phyloP scores from a whole-genome alignment of 2,113 vertebrate genomes.

The Regulus satrapa region DNA sequence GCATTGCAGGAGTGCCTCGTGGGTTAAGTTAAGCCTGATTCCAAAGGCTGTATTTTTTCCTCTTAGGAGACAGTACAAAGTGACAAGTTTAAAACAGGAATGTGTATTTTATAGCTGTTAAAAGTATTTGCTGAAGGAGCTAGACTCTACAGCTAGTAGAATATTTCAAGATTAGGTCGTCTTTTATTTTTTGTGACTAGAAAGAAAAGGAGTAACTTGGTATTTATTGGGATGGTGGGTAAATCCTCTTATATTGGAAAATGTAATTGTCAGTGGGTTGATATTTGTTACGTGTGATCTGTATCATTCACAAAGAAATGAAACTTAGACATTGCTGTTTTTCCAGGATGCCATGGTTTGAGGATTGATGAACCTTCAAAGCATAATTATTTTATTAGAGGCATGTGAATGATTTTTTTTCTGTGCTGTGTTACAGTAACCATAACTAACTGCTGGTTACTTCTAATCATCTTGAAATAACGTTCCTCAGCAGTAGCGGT shows the following conservation, averaged over 20 bases:
- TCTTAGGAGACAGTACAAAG: neutral
- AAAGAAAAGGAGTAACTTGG: neutral
- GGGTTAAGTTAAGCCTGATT: neutral
- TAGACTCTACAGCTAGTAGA: neutral
- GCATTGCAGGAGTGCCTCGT: neutral
- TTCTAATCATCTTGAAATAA: neutral
- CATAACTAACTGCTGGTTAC: neutral
- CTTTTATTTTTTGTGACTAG: neutral
- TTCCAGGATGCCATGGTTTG: neutral
- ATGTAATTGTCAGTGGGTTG: neutral
- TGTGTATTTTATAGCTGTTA: neutral
- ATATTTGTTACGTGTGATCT: rapidly evolving
- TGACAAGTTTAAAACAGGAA: neutral
- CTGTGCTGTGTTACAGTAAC: neutral
- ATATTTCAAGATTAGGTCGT: neutral
- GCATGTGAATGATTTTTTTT: neutral
- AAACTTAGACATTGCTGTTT: neutral
- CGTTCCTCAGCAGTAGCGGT: neutral
- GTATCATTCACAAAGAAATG: neutral
- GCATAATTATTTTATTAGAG: neutral
- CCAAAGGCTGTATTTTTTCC: neutral
- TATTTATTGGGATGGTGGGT: neutral
- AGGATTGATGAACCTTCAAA: neutral
- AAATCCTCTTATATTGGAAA: neutral
- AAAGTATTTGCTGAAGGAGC: neutral